A percentile compares a stretch with the other conserved stretches of the same genome.
Evolutionary conservation across 2,888 invertebrate species (phyloP).

Genomic region (Polydrusus tereticollis): DNA sequence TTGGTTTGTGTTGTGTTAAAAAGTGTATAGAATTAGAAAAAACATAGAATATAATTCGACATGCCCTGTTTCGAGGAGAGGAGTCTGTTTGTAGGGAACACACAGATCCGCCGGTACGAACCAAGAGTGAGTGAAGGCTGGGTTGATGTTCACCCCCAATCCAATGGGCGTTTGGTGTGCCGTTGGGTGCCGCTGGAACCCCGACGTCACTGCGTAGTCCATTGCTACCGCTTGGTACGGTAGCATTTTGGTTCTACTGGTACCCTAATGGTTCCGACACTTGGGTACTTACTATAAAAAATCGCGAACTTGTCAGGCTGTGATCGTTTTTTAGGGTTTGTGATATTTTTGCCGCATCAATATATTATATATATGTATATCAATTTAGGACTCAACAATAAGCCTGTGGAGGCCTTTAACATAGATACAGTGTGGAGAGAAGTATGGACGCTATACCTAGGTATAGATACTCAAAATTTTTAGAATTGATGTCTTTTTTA

Average conservation of each 20-base stretch:
- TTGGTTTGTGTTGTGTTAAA: slow-evolving; percentile 18
- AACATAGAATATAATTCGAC: slow-evolving; percentile 72
- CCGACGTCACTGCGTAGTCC: slow-evolving; percentile 79
- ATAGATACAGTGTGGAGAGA: no score
- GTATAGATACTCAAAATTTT: no score
- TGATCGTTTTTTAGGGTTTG: background rate
- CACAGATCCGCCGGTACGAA: slow-evolving; percentile 95
- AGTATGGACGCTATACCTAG: no score
- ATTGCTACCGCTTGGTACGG: slow-evolving; percentile 91
- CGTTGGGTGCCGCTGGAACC: slow-evolving; percentile 51
- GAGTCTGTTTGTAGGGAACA: slow-evolving; percentile 85
- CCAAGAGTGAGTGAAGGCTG: slow-evolving; percentile 95
- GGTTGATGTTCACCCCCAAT: slow-evolving; percentile 74
- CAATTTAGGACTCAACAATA: no score
- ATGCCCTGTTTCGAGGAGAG: slow-evolving; percentile 94
- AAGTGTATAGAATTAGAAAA: slow-evolving; percentile 60
- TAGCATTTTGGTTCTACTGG: slow-evolving; percentile 72
- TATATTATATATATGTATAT: background rate
- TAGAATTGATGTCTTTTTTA: no score
- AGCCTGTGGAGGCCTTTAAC: no score
- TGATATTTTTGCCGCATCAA: background rate
- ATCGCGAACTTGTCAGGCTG: background rate
- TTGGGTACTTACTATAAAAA: slow-evolving; percentile 15
- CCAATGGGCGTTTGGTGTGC: slow-evolving; percentile 61
- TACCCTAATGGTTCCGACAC: slow-evolving; percentile 13